These are phyloP conservation scores for Onychomys torridus DNA, from an alignment of 2,797 vertebrate species.

Conservation along the genomic window DNA sequence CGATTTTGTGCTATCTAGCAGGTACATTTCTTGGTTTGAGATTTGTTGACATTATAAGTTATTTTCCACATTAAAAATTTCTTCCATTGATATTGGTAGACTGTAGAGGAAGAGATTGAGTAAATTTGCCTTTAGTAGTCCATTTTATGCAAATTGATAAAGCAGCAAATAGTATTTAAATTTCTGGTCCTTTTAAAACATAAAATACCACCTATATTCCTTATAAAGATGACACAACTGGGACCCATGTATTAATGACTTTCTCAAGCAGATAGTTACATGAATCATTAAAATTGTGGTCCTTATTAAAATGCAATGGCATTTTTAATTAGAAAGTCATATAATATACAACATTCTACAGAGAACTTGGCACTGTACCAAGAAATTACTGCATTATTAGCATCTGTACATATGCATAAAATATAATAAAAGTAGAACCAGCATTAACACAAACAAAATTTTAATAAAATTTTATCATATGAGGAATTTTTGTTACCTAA, in stretches of 20 bases:
- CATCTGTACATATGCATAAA: conserved; percentile 3
- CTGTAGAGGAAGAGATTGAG: neutral
- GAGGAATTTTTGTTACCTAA: neutral
- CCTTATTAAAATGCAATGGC: neutral
- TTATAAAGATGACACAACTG: neutral
- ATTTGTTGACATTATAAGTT: neutral
- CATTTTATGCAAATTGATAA: neutral
- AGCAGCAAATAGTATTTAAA: neutral
- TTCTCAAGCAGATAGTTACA: neutral
- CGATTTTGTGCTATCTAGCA: neutral
- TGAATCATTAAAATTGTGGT: conserved; percentile 47
- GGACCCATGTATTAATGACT: neutral
- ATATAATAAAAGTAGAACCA: neutral
- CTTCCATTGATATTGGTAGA: neutral
- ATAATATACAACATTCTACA: conserved; percentile 6
- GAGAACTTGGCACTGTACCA: neutral
- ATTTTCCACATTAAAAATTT: neutral
- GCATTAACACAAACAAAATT: neutral
- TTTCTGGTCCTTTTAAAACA: neutral
- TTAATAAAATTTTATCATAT: neutral
- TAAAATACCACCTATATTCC: neutral
- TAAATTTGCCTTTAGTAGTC: neutral
- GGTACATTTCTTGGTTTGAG: neutral
- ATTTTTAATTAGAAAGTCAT: conserved; percentile 48
- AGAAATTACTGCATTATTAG: neutral